Base-by-base conservation (phyloP, 2,888 invertebrate genomes). In the Nomada goodeniana region DNA sequence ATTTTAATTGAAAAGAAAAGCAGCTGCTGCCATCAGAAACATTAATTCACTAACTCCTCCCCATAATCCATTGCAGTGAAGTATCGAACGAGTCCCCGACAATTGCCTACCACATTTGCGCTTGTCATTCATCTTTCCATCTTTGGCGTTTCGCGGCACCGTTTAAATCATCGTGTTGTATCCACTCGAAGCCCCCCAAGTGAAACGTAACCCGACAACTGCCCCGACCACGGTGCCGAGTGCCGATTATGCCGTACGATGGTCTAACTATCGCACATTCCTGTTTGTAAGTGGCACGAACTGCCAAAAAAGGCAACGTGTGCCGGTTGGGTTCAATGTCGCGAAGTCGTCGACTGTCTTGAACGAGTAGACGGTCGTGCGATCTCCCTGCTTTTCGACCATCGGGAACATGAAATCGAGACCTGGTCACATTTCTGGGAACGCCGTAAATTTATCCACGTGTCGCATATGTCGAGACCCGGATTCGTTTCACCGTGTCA, bases 281-380 rank as follows among this genome's bases (percentile, higher is more conserved):
- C 26, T n/a, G 13, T 36, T 47, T 10, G 52, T 68, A 18, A 72
- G 36, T 47, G 15, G 15, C 55, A 10, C 42, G n/a, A 52, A 44
- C 20, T 15, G 52, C 26, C n/a, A 15, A 29, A 23, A 50, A 10
- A 20, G 47, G 29, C 15, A 50, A 20, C 23, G 59, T 26, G 57
- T 20, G 73, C 53, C 42, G 20, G 26, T 50, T 23, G 50, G 42
- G 26, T 67, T 67, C 60, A 74, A 73, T 73, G 65, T 72, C 70
- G 72, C 65, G 73, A 84, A 88, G 64, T 84, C 84, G 87, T 82
- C 88, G 88, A 86, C 76, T 88, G 88, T 88, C 84, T 77, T 73
- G 53, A 23, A 69, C 71, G 75, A 85, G 79, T 68, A n/a, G 83
- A 79, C 82, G 80, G 82, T 79, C 79, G 76, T 73, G 68, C 75